Evolutionary conservation across 2,797 vertebrate genomes (phyloP).

Genomic region (Erithacus rubecula): DNA sequence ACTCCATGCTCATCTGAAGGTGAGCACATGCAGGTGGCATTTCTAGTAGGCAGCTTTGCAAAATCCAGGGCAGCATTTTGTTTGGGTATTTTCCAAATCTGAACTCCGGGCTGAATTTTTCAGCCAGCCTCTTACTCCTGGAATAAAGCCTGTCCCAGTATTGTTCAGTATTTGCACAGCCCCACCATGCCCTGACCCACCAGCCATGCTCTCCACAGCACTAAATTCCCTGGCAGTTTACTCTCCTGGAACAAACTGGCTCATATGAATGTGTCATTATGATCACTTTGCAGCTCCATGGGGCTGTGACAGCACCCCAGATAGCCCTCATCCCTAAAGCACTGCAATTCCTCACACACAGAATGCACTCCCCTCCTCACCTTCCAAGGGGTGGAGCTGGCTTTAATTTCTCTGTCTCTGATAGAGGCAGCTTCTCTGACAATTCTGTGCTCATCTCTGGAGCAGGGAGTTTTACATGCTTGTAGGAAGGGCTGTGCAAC

Average conservation of each 20-base stretch:
- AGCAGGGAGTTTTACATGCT: not conserved
- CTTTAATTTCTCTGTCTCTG: not conserved
- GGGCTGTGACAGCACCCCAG: not conserved
- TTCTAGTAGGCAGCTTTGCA: not conserved
- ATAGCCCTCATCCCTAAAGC: not conserved
- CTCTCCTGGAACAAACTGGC: not conserved
- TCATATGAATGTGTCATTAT: not conserved
- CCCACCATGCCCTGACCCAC: not conserved
- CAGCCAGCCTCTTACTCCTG: not conserved
- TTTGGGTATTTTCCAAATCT: not conserved
- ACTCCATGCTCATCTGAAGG: not conserved
- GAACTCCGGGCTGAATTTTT: not conserved
- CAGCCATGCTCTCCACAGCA: not conserved
- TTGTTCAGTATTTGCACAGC: not conserved
- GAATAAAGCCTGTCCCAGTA: not conserved
- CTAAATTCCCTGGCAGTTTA: not conserved
- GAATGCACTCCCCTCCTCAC: not conserved
- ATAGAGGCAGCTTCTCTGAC: not conserved
- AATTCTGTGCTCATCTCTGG: not conserved
- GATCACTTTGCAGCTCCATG: not conserved
- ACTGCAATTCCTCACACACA: not conserved
- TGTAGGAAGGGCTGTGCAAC: not conserved
- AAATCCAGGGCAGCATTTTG: not conserved
- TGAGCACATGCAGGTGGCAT: not conserved
- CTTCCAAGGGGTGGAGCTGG: not conserved